Conservation (phyloP, 2,888 invertebrate genomes). For the Amaurobius ferox region DNA sequence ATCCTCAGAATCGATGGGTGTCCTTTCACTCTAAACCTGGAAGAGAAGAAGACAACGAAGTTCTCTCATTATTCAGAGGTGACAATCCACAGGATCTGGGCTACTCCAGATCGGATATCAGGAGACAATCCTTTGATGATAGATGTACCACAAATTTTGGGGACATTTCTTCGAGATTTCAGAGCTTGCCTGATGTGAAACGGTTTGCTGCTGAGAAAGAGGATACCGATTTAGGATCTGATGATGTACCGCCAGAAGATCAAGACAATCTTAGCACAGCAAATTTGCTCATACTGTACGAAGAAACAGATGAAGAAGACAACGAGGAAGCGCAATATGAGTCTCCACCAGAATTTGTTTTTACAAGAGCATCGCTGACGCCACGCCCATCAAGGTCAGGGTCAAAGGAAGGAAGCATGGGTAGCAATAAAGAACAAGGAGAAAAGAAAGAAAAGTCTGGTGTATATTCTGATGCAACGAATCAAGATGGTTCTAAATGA, state of each 20-base stretch:
- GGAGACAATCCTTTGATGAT: slow-evolving; percentile 51
- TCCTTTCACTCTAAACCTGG: slow-evolving; percentile 34
- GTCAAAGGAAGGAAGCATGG: not conserved
- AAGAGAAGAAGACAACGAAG: slow-evolving; percentile 36
- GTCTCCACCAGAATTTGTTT: slow-evolving; percentile 26
- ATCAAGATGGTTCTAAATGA: not conserved
- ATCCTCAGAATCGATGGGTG: slow-evolving; percentile 56
- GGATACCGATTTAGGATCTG: slow-evolving; percentile 25
- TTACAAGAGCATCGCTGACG: slow-evolving; percentile 49
- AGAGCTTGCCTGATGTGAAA: slow-evolving; percentile 57
- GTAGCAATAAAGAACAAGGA: no score
- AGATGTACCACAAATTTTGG: slow-evolving; percentile 4
- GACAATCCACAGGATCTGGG: slow-evolving; percentile 4
- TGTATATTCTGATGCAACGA: not conserved
- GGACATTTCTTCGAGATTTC: slow-evolving; percentile 30
- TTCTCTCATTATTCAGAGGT: slow-evolving; percentile 39
- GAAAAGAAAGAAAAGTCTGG: not conserved
- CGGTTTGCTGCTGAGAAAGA: slow-evolving; percentile 29
- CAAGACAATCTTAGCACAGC: slow-evolving; percentile 66
- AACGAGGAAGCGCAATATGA: not conserved
- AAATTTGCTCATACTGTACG: slow-evolving; percentile 38
- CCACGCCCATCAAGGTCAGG: slow-evolving; percentile 26
- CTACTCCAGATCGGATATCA: not conserved
- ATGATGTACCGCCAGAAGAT: slow-evolving; percentile 32
- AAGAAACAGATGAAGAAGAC: slow-evolving; percentile 9